Percentiles rank a stretch among this genome's conserved stretches.
Conservation (phyloP, 2,888 invertebrate genomes). For the Drosophila mettleri region DNA sequence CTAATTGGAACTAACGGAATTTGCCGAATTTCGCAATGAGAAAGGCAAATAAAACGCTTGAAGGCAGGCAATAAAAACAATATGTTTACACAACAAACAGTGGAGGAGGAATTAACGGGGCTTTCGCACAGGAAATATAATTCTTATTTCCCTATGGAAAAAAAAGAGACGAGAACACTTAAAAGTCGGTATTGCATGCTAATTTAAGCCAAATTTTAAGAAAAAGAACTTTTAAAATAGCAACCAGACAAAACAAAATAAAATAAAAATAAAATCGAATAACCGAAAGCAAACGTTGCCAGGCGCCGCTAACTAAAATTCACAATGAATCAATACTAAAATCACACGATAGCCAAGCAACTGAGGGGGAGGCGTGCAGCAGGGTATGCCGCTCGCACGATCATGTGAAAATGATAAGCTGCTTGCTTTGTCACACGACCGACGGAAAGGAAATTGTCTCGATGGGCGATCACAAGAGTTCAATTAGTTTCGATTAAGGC, state of each 20-base stretch:
- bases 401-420: conserved; percentile 77
- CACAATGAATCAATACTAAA: conserved; percentile 39
- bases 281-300: conserved; percentile 37
- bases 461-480: conserved; percentile 63
- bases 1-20: conserved; percentile 30
- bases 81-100: conserved; percentile 74
- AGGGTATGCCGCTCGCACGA: conserved; percentile 53
- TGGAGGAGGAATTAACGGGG: background rate
- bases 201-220: conserved; percentile 55
- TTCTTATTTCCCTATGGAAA: background rate
- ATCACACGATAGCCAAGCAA: conserved; percentile 1
- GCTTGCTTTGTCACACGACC: conserved; percentile 34
- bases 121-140: conserved; percentile 36
- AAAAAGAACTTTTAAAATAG: conserved; percentile 40
- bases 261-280: conserved; percentile 6
- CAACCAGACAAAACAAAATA: conserved; percentile 24
- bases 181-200: conserved; percentile 52
- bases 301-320: conserved; percentile 40
- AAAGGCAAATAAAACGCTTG: conserved; percentile 42
- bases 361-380: background rate
- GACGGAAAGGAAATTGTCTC: conserved; percentile 14
- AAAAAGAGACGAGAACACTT: conserved; percentile 45
- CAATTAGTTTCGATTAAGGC: conserved; percentile 69
- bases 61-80: conserved; percentile 22
- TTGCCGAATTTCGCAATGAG: conserved; percentile 45